Percentiles rank a stretch among this genome's conserved stretches.
phyloP scores from a whole-genome alignment of 2,888 invertebrate species.

The Brachypterus glaber region DNA sequence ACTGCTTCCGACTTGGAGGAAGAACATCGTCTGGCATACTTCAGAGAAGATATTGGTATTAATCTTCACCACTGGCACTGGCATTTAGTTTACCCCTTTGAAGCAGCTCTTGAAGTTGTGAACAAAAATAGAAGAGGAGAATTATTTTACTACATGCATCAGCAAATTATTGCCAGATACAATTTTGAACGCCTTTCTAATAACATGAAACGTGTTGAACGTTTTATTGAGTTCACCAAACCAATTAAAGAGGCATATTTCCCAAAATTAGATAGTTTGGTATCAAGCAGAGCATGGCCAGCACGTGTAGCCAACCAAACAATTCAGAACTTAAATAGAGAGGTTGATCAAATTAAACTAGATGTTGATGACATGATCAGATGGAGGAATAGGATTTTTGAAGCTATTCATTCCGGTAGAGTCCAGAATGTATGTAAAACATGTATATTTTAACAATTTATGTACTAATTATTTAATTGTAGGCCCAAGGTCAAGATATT shows the following conservation, averaged over 20 bases:
- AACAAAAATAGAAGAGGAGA: constrained; percentile 68
- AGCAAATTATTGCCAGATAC: constrained; percentile 57
- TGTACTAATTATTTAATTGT: constrained; percentile 4
- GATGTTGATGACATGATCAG: constrained; percentile 60
- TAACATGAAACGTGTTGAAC: constrained; percentile 51
- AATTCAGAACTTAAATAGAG: constrained; percentile 53
- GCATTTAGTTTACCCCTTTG: constrained; percentile 77
- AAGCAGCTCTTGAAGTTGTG: constrained; percentile 51
- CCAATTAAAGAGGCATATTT: constrained; percentile 71
- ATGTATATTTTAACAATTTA: neutral
- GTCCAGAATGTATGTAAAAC: constrained; percentile 45
- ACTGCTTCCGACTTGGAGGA: constrained; percentile 65
- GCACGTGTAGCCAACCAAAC: constrained; percentile 50
- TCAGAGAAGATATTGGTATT: constrained; percentile 67
- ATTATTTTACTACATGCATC: constrained; percentile 71
- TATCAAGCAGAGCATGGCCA: constrained; percentile 66
- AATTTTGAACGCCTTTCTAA: constrained; percentile 68
- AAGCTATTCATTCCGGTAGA: constrained; percentile 56
- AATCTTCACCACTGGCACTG: constrained; percentile 87
- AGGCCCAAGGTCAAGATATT: constrained; percentile 51
- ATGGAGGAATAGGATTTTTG: constrained; percentile 64
- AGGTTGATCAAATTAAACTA: constrained; percentile 53
- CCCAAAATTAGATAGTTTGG: constrained; percentile 69
- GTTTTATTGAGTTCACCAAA: constrained; percentile 54
- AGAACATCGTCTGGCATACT: constrained; percentile 74